phyloP scores from a whole-genome alignment of 2,797 vertebrate genomes.

The Parambassis ranga region DNA sequence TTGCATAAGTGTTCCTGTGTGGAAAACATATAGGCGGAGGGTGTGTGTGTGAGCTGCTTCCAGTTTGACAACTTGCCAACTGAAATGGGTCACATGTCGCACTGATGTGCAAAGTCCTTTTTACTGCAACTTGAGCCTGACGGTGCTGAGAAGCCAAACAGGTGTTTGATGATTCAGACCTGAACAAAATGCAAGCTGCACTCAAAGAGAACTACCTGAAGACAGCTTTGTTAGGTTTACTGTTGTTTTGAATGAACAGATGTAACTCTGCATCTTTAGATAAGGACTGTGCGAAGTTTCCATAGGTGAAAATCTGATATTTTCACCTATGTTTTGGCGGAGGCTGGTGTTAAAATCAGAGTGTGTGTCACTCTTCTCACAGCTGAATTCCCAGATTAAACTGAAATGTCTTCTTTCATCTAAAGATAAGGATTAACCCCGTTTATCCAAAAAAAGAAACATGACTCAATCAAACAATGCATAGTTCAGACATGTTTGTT shows the following conservation, averaged over 20 bases:
- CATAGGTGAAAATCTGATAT: background rate
- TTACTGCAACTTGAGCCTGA: slow-evolving; percentile 31
- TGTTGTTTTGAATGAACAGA: background rate
- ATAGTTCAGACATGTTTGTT: too few species aligned
- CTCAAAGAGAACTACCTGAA: background rate
- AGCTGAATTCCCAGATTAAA: too few species aligned
- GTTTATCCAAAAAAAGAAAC: too few species aligned
- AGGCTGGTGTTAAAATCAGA: too few species aligned
- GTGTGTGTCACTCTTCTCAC: too few species aligned
- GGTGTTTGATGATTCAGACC: slow-evolving; percentile 3
- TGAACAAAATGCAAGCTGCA: background rate
- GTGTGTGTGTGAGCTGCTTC: background rate
- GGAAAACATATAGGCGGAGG: slow-evolving; percentile 1
- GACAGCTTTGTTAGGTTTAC: background rate
- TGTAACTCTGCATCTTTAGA: background rate
- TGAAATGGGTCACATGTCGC: background rate
- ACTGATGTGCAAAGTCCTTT: slow-evolving; percentile 7
- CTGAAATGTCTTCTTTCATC: too few species aligned
- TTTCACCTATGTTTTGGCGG: too few species aligned
- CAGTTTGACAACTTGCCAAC: background rate
- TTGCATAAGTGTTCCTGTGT: slow-evolving; percentile 51
- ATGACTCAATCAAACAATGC: too few species aligned
- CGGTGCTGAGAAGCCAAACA: slow-evolving; percentile 6
- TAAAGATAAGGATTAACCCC: too few species aligned
- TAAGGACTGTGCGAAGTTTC: background rate